Evolutionary conservation across 2,797 vertebrate genomes (phyloP).

Genomic region (Trichosurus vulpecula): DNA sequence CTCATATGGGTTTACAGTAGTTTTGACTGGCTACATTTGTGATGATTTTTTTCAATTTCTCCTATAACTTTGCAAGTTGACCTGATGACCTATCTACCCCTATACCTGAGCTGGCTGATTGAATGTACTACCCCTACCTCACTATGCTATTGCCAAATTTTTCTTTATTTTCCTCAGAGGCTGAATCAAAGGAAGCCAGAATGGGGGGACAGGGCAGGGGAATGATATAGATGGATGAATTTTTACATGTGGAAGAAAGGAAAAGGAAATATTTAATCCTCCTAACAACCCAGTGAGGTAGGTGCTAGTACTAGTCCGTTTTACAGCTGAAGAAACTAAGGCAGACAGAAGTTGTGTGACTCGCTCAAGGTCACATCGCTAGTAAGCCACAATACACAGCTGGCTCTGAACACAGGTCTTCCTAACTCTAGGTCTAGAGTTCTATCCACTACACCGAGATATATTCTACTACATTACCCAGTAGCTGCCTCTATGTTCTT

Average conservation of each 20-base stretch:
- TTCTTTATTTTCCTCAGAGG: background rate
- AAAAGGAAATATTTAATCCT: background rate
- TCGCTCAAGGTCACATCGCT: too few relatives aligned
- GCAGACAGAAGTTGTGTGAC: background rate
- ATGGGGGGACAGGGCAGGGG: background rate
- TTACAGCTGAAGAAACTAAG: background rate
- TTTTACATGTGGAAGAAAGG: background rate
- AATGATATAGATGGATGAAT: background rate
- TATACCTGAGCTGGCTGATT: background rate
- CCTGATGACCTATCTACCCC: background rate
- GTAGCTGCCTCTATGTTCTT: background rate
- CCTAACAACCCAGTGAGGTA: background rate
- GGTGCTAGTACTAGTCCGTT: background rate
- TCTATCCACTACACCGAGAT: background rate
- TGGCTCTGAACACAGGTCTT: background rate
- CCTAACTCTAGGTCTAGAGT: too few relatives aligned
- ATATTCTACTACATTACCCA: background rate
- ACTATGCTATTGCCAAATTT: background rate
- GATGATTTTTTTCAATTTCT: too few relatives aligned
- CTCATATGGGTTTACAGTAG: too few relatives aligned
- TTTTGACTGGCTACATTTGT: too few relatives aligned
- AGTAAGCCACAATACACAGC: background rate
- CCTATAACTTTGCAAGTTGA: too few relatives aligned
- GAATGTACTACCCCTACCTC: background rate
- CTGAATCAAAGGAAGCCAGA: background rate